phyloP scores from a whole-genome alignment of 2,113 vertebrate species.

The Asarcornis scutulata region DNA sequence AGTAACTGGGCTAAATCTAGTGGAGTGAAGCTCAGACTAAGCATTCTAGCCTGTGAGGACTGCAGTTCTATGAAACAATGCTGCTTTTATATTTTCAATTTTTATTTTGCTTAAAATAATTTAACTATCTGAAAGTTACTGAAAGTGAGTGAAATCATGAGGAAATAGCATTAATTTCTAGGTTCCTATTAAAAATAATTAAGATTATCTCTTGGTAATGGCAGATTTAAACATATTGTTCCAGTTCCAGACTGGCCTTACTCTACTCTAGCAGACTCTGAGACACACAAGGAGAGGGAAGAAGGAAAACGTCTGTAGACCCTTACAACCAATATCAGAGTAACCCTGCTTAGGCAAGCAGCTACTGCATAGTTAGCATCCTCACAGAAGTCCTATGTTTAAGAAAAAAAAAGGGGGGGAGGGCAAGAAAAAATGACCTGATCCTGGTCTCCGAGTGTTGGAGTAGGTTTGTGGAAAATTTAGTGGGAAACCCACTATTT shows the following conservation, averaged over 20 bases:
- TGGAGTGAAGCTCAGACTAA: not conserved
- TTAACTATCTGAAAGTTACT: not conserved
- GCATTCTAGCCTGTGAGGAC: not conserved
- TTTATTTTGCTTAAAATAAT: not conserved
- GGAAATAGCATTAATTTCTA: not conserved
- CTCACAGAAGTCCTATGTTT: not conserved
- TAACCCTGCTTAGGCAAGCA: not conserved
- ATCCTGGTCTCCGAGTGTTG: not conserved
- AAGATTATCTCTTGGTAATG: not conserved
- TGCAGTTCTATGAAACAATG: not conserved
- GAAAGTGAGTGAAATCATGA: not conserved
- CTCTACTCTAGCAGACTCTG: not conserved
- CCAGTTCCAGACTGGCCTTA: not conserved
- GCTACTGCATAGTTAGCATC: not conserved
- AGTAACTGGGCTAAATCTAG: not conserved
- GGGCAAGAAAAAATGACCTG: not conserved
- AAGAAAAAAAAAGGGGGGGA: not conserved
- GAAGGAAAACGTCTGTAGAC: not conserved
- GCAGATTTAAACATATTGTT: not conserved
- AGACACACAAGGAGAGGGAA: not conserved
- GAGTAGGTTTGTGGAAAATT: not conserved
- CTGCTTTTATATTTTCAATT: not conserved
- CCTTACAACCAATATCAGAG: not conserved
- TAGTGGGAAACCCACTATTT: not conserved
- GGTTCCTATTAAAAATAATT: not conserved